Percentiles rank a stretch among this genome's conserved stretches.
phyloP scores from a whole-genome alignment of 2,113 vertebrate genomes.

The Thalassarche chlororhynchos region DNA sequence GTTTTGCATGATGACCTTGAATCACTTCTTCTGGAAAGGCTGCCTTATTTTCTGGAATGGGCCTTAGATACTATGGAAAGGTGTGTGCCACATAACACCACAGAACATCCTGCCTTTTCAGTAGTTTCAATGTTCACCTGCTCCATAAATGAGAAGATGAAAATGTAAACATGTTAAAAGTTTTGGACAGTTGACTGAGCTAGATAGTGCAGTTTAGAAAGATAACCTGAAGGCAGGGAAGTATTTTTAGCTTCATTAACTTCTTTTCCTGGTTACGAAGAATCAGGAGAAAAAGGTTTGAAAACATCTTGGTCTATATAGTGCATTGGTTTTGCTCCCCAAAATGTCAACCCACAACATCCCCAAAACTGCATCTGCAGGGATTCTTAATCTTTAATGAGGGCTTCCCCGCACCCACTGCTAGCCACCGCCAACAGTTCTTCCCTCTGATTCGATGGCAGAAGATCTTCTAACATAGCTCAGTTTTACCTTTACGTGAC shows the following conservation, averaged over 20 bases:
- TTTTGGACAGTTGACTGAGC: background rate
- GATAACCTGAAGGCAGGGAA: background rate
- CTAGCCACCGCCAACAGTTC: background rate
- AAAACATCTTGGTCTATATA: background rate
- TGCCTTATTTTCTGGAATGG: background rate
- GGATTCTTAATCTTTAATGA: background rate
- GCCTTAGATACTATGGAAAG: background rate
- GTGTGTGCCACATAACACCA: background rate
- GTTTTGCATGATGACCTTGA: background rate
- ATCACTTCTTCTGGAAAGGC: background rate
- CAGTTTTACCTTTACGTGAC: background rate
- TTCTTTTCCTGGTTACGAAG: background rate
- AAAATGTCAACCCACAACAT: background rate
- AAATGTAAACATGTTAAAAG: background rate
- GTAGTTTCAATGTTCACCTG: background rate
- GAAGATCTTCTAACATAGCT: background rate
- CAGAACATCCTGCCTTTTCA: background rate
- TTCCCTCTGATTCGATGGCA: background rate
- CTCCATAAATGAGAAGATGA: background rate
- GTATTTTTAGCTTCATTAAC: background rate
- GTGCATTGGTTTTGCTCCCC: background rate
- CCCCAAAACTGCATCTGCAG: background rate
- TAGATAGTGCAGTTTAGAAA: background rate
- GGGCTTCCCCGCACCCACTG: background rate
- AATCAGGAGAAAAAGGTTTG: background rate